These are phyloP conservation scores for Pantala flavescens DNA, from an alignment of 1,140 invertebrate species.

Conservation along the genomic window DNA sequence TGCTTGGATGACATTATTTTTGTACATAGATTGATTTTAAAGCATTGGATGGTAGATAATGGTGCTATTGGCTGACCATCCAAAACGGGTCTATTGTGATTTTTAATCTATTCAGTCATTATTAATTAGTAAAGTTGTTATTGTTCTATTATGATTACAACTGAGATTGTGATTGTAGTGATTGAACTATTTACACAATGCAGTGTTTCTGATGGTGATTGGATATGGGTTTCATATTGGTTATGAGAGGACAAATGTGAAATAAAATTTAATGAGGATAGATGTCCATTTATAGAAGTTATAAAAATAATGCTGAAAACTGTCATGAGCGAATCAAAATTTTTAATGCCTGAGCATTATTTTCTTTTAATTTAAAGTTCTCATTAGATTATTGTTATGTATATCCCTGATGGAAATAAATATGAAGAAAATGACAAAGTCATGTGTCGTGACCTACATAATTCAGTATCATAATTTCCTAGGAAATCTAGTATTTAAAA, in stretches of 20 bases:
- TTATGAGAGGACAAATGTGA: background rate
- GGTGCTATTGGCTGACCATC: slow-evolving; percentile 7
- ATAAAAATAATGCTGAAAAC: too few relatives aligned
- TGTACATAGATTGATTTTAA: background rate
- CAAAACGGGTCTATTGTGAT: background rate
- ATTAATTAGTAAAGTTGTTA: background rate
- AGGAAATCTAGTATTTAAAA: too few relatives aligned
- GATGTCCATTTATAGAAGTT: background rate
- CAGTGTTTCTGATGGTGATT: background rate
- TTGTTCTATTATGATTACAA: background rate
- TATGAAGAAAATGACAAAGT: too few relatives aligned
- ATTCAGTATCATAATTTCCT: too few relatives aligned
- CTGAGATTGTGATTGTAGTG: background rate
- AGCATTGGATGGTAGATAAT: background rate
- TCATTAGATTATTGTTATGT: too few relatives aligned
- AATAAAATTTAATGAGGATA: background rate
- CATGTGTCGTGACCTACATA: too few relatives aligned
- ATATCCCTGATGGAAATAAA: too few relatives aligned
- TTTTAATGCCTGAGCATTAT: too few relatives aligned
- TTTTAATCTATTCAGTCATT: slow-evolving; percentile 1
- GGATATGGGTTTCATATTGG: background rate
- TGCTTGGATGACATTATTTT: background rate
- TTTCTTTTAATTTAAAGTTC: too few relatives aligned
- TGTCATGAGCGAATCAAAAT: too few relatives aligned
- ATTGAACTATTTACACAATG: background rate